Evolutionary conservation across 2,888 invertebrate species (phyloP).

Genomic region (Orthosia incerta): DNA sequence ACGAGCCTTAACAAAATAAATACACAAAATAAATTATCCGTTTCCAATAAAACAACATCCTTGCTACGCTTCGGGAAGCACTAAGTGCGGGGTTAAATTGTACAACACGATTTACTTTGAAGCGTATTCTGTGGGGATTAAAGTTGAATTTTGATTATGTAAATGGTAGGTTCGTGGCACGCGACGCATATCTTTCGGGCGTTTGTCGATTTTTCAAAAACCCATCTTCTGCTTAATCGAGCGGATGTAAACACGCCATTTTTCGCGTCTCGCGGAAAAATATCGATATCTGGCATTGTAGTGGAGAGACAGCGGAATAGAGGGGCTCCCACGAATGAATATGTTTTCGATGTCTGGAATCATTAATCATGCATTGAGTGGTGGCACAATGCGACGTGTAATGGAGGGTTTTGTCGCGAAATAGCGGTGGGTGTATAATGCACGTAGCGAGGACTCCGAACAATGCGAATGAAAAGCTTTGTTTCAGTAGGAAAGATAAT

Average conservation of each 20-base stretch:
- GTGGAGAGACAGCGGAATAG: constrained; percentile 74
- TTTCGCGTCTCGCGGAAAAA: constrained; percentile 85
- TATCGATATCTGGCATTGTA: constrained; percentile 84
- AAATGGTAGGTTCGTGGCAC: constrained; percentile 70
- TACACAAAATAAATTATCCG: constrained; percentile 89
- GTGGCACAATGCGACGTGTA: constrained; percentile 81
- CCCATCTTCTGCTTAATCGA: constrained; percentile 88
- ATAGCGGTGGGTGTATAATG: constrained; percentile 77
- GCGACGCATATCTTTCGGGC: constrained; percentile 77
- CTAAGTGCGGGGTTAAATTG: constrained; percentile 65
- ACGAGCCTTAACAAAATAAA: constrained; percentile 85
- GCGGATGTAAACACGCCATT: constrained; percentile 88
- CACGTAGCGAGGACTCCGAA: constrained; percentile 69
- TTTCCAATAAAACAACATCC: constrained; percentile 89
- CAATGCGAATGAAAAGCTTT: constrained; percentile 77
- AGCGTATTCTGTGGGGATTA: constrained; percentile 64
- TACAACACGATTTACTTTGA: constrained; percentile 57
- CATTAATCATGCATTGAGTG: constrained; percentile 90
- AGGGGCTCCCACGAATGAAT: constrained; percentile 86
- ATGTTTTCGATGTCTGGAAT: constrained; percentile 83
- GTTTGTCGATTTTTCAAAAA: constrained; percentile 84
- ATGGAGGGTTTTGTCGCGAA: constrained; percentile 85
- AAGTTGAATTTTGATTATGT: constrained; percentile 63
- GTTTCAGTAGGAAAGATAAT: constrained; percentile 75
- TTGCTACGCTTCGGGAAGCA: constrained; percentile 78